Conservation (phyloP, 2,113 vertebrate species). For the Lutjanus erythropterus region DNA sequence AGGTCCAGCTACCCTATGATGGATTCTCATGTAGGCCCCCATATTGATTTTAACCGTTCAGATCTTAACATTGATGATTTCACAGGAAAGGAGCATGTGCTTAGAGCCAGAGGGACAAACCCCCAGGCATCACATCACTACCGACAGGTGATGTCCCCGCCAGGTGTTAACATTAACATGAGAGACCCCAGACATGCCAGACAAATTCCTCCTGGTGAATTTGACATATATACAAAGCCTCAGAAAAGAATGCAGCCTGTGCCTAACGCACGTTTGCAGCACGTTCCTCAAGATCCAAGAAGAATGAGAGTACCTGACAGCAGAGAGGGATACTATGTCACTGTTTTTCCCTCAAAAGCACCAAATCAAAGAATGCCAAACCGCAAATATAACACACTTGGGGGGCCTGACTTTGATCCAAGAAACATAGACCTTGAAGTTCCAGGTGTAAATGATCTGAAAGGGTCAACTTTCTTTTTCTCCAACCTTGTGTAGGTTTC, state of each 20-base stretch:
- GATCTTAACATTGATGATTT: conserved; percentile 81
- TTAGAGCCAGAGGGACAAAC: conserved; percentile 62
- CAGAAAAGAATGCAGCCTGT: background rate
- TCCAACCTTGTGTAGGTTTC: conserved; percentile 72
- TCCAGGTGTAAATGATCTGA: conserved; percentile 65
- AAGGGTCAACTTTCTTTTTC: conserved; percentile 72
- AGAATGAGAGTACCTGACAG: background rate
- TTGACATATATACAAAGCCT: background rate
- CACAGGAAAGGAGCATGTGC: conserved; percentile 66
- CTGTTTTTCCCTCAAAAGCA: conserved; percentile 60
- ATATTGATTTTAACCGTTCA: conserved; percentile 51
- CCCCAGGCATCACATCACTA: conserved; percentile 10
- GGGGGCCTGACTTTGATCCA: conserved; percentile 51
- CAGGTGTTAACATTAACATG: conserved; percentile 22
- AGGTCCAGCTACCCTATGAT: conserved; percentile 52
- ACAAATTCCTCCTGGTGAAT: conserved; percentile 1
- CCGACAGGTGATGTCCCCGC: background rate
- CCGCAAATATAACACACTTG: conserved; percentile 62
- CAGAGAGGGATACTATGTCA: conserved; percentile 65
- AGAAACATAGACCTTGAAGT: conserved; percentile 80
- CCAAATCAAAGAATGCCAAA: conserved; percentile 52
- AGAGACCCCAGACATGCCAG: conserved; percentile 24
- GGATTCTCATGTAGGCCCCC: conserved; percentile 7
- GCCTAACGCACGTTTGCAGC: background rate
- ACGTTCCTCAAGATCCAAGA: conserved; percentile 14